Conservation (phyloP, 2,113 vertebrate species). For the Colaptes auratus region DNA sequence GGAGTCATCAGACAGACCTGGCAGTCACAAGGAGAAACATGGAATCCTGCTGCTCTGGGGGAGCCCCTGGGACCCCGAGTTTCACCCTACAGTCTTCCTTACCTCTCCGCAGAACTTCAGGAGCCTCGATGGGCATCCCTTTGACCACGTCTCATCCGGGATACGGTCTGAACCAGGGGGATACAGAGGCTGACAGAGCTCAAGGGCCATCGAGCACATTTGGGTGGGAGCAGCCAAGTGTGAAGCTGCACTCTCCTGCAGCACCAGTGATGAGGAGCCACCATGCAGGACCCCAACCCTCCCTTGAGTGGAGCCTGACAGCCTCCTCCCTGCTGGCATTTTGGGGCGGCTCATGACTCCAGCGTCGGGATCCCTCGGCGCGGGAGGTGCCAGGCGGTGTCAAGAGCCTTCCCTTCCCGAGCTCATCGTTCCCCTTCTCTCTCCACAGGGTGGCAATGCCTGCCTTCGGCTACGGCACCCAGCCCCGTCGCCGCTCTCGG, state of each 20-base stretch:
- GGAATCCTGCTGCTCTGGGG: not conserved
- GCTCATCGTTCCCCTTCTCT: not conserved
- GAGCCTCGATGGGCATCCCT: not conserved
- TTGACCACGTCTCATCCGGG: not conserved
- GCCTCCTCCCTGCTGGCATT: too few species aligned
- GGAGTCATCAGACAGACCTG: rapidly evolving
- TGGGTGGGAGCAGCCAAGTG: not conserved
- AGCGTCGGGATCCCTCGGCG: rapidly evolving
- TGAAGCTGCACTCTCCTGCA: rapidly evolving
- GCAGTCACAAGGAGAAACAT: not conserved
- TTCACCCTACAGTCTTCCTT: not conserved
- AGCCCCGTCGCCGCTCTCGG: not conserved
- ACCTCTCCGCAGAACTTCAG: not conserved
- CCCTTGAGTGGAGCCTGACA: rapidly evolving
- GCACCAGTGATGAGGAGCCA: rapidly evolving
- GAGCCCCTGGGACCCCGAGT: rapidly evolving
- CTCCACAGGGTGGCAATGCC: constrained; percentile 71
- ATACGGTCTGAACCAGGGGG: rapidly evolving
- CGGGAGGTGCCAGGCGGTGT: not conserved
- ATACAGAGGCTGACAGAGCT: not conserved
- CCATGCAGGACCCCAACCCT: not conserved
- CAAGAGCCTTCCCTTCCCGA: not conserved
- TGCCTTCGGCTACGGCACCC: constrained; percentile 8
- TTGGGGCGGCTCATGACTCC: not conserved
- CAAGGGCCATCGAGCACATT: rapidly evolving